Evolutionary conservation across 2,797 vertebrate genomes (phyloP).

Genomic region (Pterois miles): DNA sequence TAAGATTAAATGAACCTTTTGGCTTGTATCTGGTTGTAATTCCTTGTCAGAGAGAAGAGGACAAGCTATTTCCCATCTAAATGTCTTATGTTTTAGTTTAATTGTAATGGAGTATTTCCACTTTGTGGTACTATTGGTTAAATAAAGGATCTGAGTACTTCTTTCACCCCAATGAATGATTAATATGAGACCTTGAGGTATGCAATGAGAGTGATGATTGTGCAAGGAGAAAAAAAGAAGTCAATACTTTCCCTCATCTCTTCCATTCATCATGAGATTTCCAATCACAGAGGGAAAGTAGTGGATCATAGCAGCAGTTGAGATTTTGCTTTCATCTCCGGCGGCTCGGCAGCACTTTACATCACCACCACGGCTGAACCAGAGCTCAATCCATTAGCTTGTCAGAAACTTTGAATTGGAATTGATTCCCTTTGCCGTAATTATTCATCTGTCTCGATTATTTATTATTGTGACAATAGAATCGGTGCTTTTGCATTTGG

Average conservation of each 20-base stretch:
- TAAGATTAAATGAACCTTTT: neutral
- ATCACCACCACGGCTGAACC: slow-evolving; percentile 14
- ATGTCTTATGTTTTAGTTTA: neutral
- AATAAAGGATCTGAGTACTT: neutral
- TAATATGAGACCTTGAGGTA: slow-evolving; percentile 46
- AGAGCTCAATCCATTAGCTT: slow-evolving; percentile 58
- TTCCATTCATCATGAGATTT: slow-evolving; percentile 60
- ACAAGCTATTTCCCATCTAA: neutral
- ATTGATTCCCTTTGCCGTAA: slow-evolving; percentile 55
- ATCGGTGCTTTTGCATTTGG: slow-evolving; percentile 2
- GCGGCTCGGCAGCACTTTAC: slow-evolving; percentile 24
- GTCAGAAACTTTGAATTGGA: slow-evolving; percentile 69
- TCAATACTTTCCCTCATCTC: slow-evolving; percentile 61
- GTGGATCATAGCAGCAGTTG: slow-evolving; percentile 23
- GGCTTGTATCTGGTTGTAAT: neutral
- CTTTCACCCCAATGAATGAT: slow-evolving; percentile 37
- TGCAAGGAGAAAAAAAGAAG: slow-evolving; percentile 7
- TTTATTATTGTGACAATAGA: slow-evolving; percentile 44
- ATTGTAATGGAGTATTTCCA: neutral
- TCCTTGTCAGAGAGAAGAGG: neutral
- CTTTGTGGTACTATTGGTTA: neutral
- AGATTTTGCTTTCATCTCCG: slow-evolving; percentile 32
- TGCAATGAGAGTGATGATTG: slow-evolving; percentile 48
- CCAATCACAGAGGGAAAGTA: slow-evolving; percentile 43
- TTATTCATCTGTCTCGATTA: slow-evolving; percentile 60